phyloP scores from a whole-genome alignment of 2,113 vertebrate genomes.

The Silurus asotus region DNA sequence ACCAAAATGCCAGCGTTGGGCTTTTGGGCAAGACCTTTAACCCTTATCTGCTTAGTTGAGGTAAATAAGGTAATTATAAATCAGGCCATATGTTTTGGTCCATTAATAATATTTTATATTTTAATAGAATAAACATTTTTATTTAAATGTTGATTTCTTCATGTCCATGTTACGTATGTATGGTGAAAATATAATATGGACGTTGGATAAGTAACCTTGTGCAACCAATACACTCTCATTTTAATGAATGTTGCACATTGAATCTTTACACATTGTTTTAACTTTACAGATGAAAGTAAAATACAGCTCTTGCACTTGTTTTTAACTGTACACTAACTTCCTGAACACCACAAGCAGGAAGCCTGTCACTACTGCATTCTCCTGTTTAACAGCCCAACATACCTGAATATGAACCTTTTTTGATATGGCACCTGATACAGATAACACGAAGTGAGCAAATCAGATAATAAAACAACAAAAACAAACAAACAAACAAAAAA shows the following conservation, averaged over 20 bases:
- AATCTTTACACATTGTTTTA: neutral
- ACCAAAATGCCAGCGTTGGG: too few species aligned
- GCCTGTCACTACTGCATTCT: neutral
- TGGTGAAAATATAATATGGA: neutral
- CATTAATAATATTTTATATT: neutral
- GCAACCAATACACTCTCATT: neutral
- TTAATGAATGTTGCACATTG: neutral
- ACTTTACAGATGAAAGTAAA: neutral
- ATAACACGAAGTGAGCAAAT: neutral
- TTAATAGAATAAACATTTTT: neutral
- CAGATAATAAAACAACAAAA: conserved; percentile 7
- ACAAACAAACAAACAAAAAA: too few species aligned
- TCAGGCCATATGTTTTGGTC: too few species aligned
- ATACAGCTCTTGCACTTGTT: neutral
- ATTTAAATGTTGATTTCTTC: neutral
- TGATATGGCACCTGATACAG: neutral
- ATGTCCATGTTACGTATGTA: neutral
- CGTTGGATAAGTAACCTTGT: neutral
- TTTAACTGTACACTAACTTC: neutral
- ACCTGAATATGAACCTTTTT: neutral
- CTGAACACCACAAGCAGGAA: neutral
- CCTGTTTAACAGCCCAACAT: neutral
- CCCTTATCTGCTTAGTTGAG: too few species aligned
- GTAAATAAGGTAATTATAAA: too few species aligned
- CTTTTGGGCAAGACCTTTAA: too few species aligned